Base-by-base conservation (phyloP, 92 coral and sea anemone genomes). In the Zoanthus sociatus region DNA sequence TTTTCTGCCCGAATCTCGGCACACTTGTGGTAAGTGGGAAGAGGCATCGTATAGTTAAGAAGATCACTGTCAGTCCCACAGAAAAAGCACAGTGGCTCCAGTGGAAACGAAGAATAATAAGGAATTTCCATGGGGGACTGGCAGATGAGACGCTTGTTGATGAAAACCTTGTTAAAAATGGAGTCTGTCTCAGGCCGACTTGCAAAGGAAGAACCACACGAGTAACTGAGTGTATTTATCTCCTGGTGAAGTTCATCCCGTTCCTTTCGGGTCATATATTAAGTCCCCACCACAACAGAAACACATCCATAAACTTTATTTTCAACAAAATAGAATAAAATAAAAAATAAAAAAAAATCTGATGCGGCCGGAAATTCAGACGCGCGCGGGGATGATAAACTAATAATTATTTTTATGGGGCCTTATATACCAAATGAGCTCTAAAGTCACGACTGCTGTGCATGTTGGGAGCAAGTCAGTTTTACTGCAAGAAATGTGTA, bases 51-150 rank as follows among this genome's bases (percentile, higher is more conserved):
- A 71, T n/a, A n/a, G 76, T 71, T 47, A 33, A 71, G n/a, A 33
- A 84, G 69, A 70, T 83, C 61, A 70, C 75, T 72, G 50, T 84
- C 88, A 73, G 79, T 58, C 66, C 83, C 82, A 86, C 83, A 86
- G 45, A 73, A 86, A 76, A 16, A 86, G 71, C 89, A 86, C 83
- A 86, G n/a, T n/a, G n/a, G n/a, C n/a, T n/a, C n/a, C n/a, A n/a
- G n/a, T n/a, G n/a, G n/a, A n/a, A n/a, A n/a, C n/a, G n/a, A n/a
- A n/a, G n/a, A n/a, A n/a, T n/a, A n/a, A n/a, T n/a, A n/a, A n/a
- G n/a, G n/a, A n/a, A 60, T 45, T 63, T 86, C 89, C 44, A 86
- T 86, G 75, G 79, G 79, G 69, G 89, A 86, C 61, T 53, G 82
- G 78, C 89, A 84, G 48, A 82, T 84, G 21, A 84, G 79, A 63